These are phyloP conservation scores for Entelurus aequoreus DNA, from an alignment of 2,113 vertebrate genomes.

Conservation along the genomic window DNA sequence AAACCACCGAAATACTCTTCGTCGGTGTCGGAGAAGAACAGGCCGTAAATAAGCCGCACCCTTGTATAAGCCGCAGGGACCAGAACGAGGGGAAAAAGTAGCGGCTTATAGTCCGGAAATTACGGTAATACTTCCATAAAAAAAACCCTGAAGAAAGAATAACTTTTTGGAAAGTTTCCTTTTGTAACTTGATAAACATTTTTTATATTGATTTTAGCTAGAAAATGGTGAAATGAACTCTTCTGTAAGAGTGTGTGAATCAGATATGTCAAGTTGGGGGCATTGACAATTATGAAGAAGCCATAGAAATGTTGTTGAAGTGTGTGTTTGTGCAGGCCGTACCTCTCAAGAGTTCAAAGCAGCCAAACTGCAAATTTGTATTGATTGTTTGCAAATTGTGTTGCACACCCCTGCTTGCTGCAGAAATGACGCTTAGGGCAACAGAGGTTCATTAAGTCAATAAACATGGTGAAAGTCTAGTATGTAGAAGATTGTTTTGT, in stretches of 20 bases:
- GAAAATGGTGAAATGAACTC: neutral
- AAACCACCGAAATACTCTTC: no score
- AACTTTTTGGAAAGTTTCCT: no score
- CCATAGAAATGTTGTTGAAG: neutral
- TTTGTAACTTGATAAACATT: no score
- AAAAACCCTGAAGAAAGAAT: no score
- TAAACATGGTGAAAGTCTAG: constrained; percentile 18
- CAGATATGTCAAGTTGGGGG: neutral
- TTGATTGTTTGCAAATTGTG: constrained; percentile 33
- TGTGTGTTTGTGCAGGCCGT: neutral
- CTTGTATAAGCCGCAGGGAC: no score
- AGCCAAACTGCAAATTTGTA: constrained; percentile 15
- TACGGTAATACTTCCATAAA: no score
- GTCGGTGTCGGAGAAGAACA: no score
- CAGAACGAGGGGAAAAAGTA: no score
- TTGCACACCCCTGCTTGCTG: constrained; percentile 8
- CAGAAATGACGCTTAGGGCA: constrained; percentile 3
- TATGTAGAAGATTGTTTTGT: constrained; percentile 16
- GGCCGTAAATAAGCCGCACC: no score
- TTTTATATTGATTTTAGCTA: neutral
- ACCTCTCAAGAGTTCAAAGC: neutral
- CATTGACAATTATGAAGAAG: neutral
- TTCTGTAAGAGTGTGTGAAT: neutral
- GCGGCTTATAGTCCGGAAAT: no score
- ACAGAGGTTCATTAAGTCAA: constrained; percentile 13